Conservation (phyloP, 2,113 vertebrate species). For the Chaenogobius annularis region DNA sequence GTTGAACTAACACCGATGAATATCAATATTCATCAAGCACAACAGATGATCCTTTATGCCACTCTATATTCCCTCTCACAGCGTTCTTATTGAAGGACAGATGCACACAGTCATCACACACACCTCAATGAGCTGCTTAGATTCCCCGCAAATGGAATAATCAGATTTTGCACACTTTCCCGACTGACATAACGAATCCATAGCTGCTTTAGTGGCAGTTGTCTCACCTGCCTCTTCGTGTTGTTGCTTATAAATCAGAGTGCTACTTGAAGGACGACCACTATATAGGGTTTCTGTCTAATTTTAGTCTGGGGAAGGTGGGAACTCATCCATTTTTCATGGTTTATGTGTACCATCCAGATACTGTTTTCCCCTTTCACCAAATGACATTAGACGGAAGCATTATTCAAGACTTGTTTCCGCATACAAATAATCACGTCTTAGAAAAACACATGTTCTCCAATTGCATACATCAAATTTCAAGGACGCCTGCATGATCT, state of each 20-base stretch:
- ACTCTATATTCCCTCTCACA: conserved; percentile 35
- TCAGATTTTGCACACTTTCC: conserved; percentile 39
- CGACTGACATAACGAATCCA: conserved; percentile 15
- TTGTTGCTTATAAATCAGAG: conserved; percentile 55
- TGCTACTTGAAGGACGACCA: conserved; percentile 67
- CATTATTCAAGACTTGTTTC: conserved; percentile 9
- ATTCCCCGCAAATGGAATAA: conserved; percentile 41
- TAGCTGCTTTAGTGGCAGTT: conserved; percentile 20
- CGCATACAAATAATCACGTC: conserved; percentile 29
- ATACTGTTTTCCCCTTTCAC: conserved; percentile 40
- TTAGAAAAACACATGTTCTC: conserved; percentile 12
- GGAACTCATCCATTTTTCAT: conserved; percentile 73
- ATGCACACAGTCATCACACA: conserved; percentile 23
- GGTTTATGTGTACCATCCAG: conserved; percentile 47
- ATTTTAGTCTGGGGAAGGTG: conserved; percentile 64
- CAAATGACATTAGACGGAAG: conserved; percentile 32
- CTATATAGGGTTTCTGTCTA: conserved; percentile 68
- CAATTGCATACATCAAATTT: neutral
- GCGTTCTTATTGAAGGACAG: conserved; percentile 35
- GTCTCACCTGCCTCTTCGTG: conserved; percentile 24
- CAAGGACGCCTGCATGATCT: neutral
- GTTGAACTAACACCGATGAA: neutral
- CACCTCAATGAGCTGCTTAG: conserved; percentile 35
- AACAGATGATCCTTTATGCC: conserved; percentile 7
- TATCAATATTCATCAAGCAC: conserved; percentile 26